Evolutionary conservation across 2,888 invertebrate species (phyloP).

Genomic region (Epistrophella euchroma): DNA sequence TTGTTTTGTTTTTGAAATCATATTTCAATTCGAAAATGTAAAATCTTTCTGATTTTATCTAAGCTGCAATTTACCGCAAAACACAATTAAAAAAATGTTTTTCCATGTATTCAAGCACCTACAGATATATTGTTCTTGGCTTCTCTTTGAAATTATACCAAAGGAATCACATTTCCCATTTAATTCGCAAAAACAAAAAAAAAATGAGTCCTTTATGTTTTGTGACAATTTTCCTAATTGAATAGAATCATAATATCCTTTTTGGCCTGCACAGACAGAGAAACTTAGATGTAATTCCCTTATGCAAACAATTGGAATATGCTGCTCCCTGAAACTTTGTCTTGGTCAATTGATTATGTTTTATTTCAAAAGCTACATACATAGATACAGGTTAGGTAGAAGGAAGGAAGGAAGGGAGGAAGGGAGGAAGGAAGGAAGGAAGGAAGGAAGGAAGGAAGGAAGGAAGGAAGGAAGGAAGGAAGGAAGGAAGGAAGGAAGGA

Average conservation of each 20-base stretch:
- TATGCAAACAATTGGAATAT: conserved; percentile 29
- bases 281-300: neutral
- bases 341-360: conserved; percentile 44
- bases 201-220: neutral
- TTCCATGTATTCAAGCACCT: neutral
- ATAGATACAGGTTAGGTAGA: no score
- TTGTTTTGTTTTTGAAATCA: conserved; percentile 22
- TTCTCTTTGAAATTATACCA: conserved; percentile 2
- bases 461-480: no score
- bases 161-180: conserved; percentile 3
- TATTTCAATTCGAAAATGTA: conserved; percentile 7
- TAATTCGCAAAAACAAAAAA: neutral
- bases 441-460: no score
- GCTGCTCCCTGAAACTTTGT: conserved; percentile 28
- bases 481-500: no score
- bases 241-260: conserved; percentile 31
- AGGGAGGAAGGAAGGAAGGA: no score
- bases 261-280: neutral
- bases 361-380: conserved; percentile 21
- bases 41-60: conserved; percentile 7
- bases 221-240: conserved; percentile 29
- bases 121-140: neutral
- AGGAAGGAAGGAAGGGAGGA: no score
- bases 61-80: neutral
- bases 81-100: neutral